Conservation (phyloP, 2,888 invertebrate genomes). For the Pyrochroa serraticornis region DNA sequence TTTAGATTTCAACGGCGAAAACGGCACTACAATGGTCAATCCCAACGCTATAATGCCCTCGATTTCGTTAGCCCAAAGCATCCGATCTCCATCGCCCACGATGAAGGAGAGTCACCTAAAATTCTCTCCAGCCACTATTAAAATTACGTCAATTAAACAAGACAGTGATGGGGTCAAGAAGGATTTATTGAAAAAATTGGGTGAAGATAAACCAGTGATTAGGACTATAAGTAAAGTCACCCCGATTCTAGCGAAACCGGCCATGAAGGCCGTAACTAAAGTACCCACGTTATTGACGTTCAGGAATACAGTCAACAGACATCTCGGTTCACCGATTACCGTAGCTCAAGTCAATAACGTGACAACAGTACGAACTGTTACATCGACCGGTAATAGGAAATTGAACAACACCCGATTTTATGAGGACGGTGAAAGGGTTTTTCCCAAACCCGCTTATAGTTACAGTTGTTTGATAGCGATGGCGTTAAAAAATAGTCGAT, state of each 20-base stretch:
- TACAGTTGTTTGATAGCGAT: conserved; percentile 98
- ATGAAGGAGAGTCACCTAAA: conserved; percentile 74
- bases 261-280: conserved; percentile 49
- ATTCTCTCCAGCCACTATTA: conserved; percentile 73
- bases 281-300: conserved; percentile 34
- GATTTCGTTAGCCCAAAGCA: conserved; percentile 60
- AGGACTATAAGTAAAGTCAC: conserved; percentile 54
- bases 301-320: conserved; percentile 39
- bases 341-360: conserved; percentile 46
- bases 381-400: conserved; percentile 31
- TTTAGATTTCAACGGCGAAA: conserved; percentile 71
- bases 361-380: conserved; percentile 42
- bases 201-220: conserved; percentile 46
- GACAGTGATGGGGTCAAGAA: conserved; percentile 65
- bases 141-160: conserved; percentile 64
- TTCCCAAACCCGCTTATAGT: conserved; percentile 96
- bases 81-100: conserved; percentile 67
- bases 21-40: conserved; percentile 82
- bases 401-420: conserved; percentile 36
- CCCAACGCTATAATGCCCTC: conserved; percentile 90
- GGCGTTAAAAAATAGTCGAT: conserved; percentile 94
- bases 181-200: conserved; percentile 68
- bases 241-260: conserved; percentile 52
- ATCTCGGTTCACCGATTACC: conserved; percentile 46
- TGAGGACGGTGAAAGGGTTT: conserved; percentile 67